Base-by-base conservation (phyloP, 2,797 vertebrate genomes). In the Ara ararauna region DNA sequence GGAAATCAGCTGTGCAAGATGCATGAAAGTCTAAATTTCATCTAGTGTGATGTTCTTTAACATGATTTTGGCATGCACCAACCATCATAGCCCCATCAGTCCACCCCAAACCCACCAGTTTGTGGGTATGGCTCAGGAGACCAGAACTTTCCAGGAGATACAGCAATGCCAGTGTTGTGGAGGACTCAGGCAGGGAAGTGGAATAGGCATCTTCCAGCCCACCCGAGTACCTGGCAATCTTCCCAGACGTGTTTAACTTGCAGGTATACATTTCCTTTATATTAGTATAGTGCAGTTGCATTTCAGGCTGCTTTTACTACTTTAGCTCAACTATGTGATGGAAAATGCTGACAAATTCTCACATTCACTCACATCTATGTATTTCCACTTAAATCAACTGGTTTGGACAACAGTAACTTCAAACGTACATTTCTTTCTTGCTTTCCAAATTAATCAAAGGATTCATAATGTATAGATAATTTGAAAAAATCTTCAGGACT, bases 251-350 rank as follows among this genome's bases (percentile, higher is more conserved):
- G 16, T 45, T 87, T 26, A 64, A 23, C 5, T 65, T 70, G 4
- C 13, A n/a, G 26, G 20, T 38, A 7, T 30, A 38, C 0, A 0
- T 38, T 58, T 18, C n/a, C 2, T 27, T 22, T 61, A 18, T 7
- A 3, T 13, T 13, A 34, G 4, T 27, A 30, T 47, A 18, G 9
- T 64, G 34, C 30, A 73, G 16, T 15, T 76, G 10, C 30, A 40
- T 74, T 88, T 61, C n/a, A 48, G 51, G 40, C 53, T 61, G 47
- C 40, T 62, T 66, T 34, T 71, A 6, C 11, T 38, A 45, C 2
- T 58, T 72, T 53, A 77, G 44, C 10, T 60, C 38, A 79, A 16
- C 10, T 60, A 13, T 4, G 0, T 26, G 23, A 61, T 74, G 18
- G 13, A 74, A 75, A 32, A 66, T 32, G 10, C 16, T 17, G 47